Conservation (phyloP, 2,888 invertebrate genomes). For the Phlogophora meticulosa region DNA sequence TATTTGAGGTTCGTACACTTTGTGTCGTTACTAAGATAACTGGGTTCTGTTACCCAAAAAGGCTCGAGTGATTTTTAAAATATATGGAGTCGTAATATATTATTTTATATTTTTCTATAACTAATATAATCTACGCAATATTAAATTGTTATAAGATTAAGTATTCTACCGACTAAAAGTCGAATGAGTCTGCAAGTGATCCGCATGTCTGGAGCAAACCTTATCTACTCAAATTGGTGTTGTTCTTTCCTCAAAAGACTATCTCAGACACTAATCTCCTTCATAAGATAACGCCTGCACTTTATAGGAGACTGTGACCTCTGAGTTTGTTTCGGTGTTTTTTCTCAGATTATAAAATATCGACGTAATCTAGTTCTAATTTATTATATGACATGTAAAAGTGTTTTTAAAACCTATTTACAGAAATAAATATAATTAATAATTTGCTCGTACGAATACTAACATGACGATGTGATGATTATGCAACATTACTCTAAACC, state of each 20-base stretch:
- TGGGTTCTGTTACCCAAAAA: slow-evolving; percentile 8
- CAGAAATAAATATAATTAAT: no score
- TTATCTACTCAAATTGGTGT: no score
- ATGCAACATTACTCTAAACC: slow-evolving; percentile 65
- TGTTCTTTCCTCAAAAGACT: no score
- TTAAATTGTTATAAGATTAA: slow-evolving; percentile 11
- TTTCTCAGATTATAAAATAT: no score
- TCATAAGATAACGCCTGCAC: no score
- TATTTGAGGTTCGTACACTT: slow-evolving; percentile 12
- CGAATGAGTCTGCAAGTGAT: neutral
- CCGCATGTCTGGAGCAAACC: slow-evolving; percentile 11
- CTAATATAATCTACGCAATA: slow-evolving; percentile 20
- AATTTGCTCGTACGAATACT: slow-evolving; percentile 20
- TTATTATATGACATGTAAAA: no score
- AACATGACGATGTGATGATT: slow-evolving; percentile 55
- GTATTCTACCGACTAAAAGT: slow-evolving; percentile 7
- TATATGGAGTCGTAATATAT: slow-evolving; percentile 5
- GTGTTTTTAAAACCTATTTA: no score
- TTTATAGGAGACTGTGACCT: no score
- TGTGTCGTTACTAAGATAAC: slow-evolving; percentile 14
- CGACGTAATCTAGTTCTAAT: no score
- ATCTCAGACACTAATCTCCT: no score
- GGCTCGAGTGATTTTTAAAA: neutral
- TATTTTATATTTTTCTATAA: slow-evolving; percentile 22
- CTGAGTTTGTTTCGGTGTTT: no score